These are phyloP conservation scores for Tetramorium simillimum DNA, from an alignment of 1,140 invertebrate species.

Conservation along the genomic window DNA sequence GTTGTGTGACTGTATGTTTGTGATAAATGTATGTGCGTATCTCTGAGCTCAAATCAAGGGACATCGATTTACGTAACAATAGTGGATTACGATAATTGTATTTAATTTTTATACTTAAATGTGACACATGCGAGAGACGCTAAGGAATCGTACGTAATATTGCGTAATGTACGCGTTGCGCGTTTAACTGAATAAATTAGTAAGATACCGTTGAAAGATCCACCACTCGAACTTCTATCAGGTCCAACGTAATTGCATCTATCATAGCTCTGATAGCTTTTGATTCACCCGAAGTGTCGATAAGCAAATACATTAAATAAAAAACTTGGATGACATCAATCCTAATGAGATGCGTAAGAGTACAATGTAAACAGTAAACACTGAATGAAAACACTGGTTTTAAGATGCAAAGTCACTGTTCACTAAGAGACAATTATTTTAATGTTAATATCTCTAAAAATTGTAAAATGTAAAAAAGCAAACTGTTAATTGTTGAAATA, in stretches of 20 bases:
- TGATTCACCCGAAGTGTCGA: background rate
- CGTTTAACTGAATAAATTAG: background rate
- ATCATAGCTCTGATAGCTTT: background rate
- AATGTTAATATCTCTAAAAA: background rate
- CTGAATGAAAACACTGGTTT: background rate
- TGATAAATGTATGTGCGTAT: background rate
- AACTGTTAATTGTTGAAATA: background rate
- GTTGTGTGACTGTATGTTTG: background rate
- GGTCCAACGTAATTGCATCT: background rate
- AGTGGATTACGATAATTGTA: background rate
- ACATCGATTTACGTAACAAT: background rate
- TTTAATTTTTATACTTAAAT: constrained; percentile 28
- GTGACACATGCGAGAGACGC: constrained; percentile 9
- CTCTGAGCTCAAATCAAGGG: background rate
- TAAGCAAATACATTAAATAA: background rate
- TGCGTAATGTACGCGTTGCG: background rate
- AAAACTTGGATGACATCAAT: background rate
- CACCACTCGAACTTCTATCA: background rate
- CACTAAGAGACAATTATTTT: background rate
- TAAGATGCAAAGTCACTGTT: background rate
- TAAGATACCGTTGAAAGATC: background rate
- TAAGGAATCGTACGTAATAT: background rate
- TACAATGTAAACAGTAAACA: background rate
- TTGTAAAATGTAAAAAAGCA: background rate
- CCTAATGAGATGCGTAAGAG: background rate